These are phyloP conservation scores for Herpetotheres cachinnans DNA, from an alignment of 2,113 vertebrate species.

Conservation along the genomic window DNA sequence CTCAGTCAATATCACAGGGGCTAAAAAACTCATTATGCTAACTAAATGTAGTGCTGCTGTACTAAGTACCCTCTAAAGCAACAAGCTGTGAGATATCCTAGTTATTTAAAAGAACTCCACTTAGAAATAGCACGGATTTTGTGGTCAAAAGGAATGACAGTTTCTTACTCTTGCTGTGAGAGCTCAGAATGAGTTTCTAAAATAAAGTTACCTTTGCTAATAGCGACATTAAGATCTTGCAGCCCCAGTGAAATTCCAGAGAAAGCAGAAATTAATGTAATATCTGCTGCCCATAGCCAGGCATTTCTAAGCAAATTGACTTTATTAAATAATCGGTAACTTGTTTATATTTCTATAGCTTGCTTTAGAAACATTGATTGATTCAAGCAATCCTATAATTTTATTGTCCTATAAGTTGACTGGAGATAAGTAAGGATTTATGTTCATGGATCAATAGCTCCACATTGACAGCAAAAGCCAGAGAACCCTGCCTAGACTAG, in stretches of 20 bases:
- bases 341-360: conserved; percentile 51
- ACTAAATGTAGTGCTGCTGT: conserved; percentile 3
- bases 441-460: conserved; percentile 44
- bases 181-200: conserved; percentile 21
- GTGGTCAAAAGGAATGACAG: conserved; percentile 33
- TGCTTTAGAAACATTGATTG: conserved; percentile 47
- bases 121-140: conserved; percentile 47
- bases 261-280: conserved; percentile 38
- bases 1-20: not conserved
- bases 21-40: conserved; percentile 41
- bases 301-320: conserved; percentile 39
- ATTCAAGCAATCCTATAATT: conserved; percentile 43
- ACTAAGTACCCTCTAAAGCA: conserved; percentile 32
- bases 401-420: conserved; percentile 51
- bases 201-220: conserved; percentile 53
- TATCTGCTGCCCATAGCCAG: not conserved
- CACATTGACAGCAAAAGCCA: not conserved
- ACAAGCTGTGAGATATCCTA: conserved; percentile 61
- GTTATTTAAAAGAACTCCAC: conserved; percentile 52
- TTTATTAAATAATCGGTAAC: conserved; percentile 49
- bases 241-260: conserved; percentile 38
- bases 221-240: conserved; percentile 24
- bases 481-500: not conserved
- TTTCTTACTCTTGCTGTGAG: conserved; percentile 42
- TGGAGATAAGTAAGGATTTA: conserved; percentile 55